Percentiles rank a stretch among this genome's conserved stretches.
phyloP scores from a whole-genome alignment of 2,888 invertebrate species.

The Ethmia dodecea region DNA sequence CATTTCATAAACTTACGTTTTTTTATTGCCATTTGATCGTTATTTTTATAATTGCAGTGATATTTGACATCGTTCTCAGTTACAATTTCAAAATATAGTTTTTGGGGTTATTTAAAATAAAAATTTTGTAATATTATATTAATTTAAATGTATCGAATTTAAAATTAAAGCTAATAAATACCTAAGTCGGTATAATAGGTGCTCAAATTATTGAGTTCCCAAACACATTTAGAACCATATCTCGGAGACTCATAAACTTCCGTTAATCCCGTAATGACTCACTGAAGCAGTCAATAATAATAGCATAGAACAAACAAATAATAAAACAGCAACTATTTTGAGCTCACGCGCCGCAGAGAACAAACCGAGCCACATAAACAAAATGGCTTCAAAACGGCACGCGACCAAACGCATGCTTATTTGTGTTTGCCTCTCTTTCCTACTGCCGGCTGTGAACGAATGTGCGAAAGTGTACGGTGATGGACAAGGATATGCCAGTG shows the following conservation, averaged over 20 bases:
- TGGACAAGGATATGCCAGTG: slow-evolving; percentile 41
- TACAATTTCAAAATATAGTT: no score
- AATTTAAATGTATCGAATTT: no score
- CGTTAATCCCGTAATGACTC: slow-evolving; percentile 37
- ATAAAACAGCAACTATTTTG: slow-evolving; percentile 56
- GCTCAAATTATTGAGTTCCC: no score
- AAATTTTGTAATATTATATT: no score
- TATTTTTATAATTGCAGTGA: no score
- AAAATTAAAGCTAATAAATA: no score
- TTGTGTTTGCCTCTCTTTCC: slow-evolving; percentile 66
- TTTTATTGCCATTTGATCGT: no score
- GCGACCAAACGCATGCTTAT: slow-evolving; percentile 70
- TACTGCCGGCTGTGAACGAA: slow-evolving; percentile 60
- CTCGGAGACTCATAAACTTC: no score
- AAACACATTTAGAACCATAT: no score
- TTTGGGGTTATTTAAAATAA: no score
- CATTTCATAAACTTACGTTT: slow-evolving; percentile 4
- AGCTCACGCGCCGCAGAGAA: slow-evolving; percentile 49
- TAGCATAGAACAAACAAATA: slow-evolving; percentile 57
- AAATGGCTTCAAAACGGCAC: slow-evolving; percentile 67
- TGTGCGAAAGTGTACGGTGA: slow-evolving; percentile 53
- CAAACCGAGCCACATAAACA: slow-evolving; percentile 47
- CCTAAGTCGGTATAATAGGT: no score
- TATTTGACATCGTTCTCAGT: no score
- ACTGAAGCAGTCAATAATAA: slow-evolving; percentile 38